Evolutionary conservation across 2,113 vertebrate genomes (phyloP), one percentile per base, ranked within the genome.

Genomic region (Anguilla japonica): DNA sequence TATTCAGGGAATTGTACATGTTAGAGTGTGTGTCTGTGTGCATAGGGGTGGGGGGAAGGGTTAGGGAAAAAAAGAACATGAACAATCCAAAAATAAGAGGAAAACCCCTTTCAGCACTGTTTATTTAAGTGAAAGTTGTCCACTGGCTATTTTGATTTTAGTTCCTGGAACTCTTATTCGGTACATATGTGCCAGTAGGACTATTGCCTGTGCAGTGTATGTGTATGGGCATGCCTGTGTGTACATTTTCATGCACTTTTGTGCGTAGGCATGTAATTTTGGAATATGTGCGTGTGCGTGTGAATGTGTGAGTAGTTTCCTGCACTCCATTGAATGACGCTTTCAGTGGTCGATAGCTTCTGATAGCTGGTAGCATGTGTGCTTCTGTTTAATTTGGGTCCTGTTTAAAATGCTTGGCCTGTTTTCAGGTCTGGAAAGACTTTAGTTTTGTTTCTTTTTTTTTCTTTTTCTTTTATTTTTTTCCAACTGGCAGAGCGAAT

Each of bases 1-100:
- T 53, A 53, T 53, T 88, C 87, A 85, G 86, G 85, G 57, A 84
- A 40, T 43, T 56, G 85, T 86, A 71, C 89, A 84, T 90, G 89
- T 91, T 81, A 56, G 83, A 89, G 75, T 79, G 75, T 80, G 79
- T 63, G 56, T n/a, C 46, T 83, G 50, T 75, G 71, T 75, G n/a
- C 11, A 29, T 60, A 16, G 56, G 82, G 56, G 53, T 90, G 90
- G 89, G 86, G 41, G 75, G 63, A 78, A 39, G 56, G 79, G 83
- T 82, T 60, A 53, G 7, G 7, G 82, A 90, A 89, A 84, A 57
- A 88, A 79, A 88, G 84, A 43, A 43, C 89, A 87, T 89, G 78
- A 57, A 84, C 85, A 89, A 89, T 84, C 87, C 82, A 82, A 81
- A 84, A 53, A 87, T 15, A 79, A n/a, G 8, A n/a, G 40, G 50